Evolutionary conservation across 2,888 invertebrate species (phyloP).

Genomic region (Drosophila nigricruria): DNA sequence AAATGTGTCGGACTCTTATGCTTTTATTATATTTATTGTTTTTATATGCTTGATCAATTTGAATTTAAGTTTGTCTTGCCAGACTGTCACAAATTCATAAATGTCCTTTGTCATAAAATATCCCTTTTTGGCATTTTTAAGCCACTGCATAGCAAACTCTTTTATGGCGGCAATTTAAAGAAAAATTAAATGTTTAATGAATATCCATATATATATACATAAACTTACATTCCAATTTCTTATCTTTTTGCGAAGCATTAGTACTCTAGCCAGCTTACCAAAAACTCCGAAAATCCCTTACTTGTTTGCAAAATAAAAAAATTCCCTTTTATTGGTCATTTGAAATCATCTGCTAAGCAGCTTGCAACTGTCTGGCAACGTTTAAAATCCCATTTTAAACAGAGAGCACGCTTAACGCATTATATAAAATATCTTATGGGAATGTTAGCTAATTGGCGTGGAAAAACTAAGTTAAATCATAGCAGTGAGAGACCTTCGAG

Average conservation of each 20-base stretch:
- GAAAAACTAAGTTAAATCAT: constrained; percentile 48
- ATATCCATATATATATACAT: background rate
- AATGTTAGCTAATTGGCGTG: constrained; percentile 67
- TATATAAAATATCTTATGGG: constrained; percentile 52
- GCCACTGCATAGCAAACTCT: background rate
- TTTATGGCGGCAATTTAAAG: background rate
- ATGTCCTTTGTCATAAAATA: background rate
- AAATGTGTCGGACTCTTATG: no score
- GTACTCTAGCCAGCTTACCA: no score
- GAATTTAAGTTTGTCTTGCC: background rate
- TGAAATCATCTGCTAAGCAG: background rate
- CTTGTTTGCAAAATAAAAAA: background rate
- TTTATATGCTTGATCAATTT: background rate
- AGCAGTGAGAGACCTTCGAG: constrained; percentile 24
- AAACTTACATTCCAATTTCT: background rate
- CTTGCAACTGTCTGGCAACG: constrained; percentile 14
- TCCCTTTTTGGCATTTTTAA: background rate
- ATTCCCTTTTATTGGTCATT: background rate
- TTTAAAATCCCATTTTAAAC: constrained; percentile 25
- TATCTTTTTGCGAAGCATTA: background rate
- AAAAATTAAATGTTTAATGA: background rate
- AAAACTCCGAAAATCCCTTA: background rate
- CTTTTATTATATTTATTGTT: background rate
- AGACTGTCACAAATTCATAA: background rate
- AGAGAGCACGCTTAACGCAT: constrained; percentile 32